phyloP scores from a whole-genome alignment of 2,113 vertebrate species.

The Rana temporaria region DNA sequence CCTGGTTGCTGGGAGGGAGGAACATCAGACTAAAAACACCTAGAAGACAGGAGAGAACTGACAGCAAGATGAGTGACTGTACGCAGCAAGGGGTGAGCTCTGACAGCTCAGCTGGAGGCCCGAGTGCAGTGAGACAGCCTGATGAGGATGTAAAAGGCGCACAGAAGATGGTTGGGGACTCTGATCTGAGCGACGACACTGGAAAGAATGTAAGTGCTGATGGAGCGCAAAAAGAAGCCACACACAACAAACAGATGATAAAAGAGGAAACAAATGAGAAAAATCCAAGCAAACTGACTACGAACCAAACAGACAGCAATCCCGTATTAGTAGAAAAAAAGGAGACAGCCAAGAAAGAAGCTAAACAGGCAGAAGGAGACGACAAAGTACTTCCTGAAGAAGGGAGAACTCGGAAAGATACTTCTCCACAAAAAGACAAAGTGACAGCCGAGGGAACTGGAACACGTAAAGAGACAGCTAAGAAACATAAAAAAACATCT shows the following conservation, averaged over 20 bases:
- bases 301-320: not conserved
- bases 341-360: not conserved
- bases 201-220: not conserved
- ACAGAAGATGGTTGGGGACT: not conserved
- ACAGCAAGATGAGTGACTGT: constrained; percentile 8
- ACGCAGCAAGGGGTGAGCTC: not conserved
- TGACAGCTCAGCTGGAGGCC: not conserved
- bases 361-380: not conserved
- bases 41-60: constrained; percentile 6
- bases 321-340: not conserved
- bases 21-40: constrained; percentile 13
- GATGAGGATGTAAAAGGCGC: not conserved
- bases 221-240: not conserved
- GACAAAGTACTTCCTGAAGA: no score
- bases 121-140: not conserved
- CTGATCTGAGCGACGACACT: not conserved
- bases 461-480: not conserved
- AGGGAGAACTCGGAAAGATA: not conserved
- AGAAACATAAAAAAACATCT: constrained; percentile 4
- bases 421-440: not conserved
- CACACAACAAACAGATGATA: not conserved
- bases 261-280: not conserved
- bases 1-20: constrained; percentile 8
- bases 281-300: not conserved
- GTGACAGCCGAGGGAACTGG: not conserved